phyloP scores from a whole-genome alignment of 92 coral and sea anemone genomes.

The Nematostella vectensis region DNA sequence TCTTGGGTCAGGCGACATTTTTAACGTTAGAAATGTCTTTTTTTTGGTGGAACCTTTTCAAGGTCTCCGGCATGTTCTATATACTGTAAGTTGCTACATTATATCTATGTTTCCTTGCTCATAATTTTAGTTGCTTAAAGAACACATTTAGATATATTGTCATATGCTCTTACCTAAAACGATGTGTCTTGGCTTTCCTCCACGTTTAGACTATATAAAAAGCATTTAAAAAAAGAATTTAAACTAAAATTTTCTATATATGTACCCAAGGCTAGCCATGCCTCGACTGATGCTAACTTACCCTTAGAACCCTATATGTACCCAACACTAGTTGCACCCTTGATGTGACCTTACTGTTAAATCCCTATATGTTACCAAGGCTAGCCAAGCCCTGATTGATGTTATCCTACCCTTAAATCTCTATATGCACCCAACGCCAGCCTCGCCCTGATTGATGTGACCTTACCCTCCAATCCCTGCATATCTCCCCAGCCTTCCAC shows the following conservation, averaged over 20 bases:
- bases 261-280: not conserved
- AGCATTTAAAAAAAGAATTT: not conserved
- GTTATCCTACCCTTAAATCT: not conserved
- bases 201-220: slow-evolving; percentile 25
- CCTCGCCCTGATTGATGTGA: too few species aligned
- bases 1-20: too few species aligned
- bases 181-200: slow-evolving; percentile 22
- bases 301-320: not conserved
- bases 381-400: not conserved
- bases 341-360: not conserved
- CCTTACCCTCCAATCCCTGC: slow-evolving; percentile 48
- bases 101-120: too few species aligned
- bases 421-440: not conserved
- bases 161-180: slow-evolving; percentile 46
- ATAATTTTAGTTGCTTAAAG: too few species aligned
- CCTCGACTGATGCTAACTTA: not conserved
- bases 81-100: too few species aligned
- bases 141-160: too few species aligned
- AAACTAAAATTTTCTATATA: too few species aligned
- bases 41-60: too few species aligned
- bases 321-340: not conserved
- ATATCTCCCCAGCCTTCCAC: slow-evolving; percentile 41
- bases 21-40: too few species aligned
- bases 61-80: too few species aligned
- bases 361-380: not conserved